Evolutionary conservation across 2,888 invertebrate species (phyloP).

Genomic region (Lithophane ornitopus): DNA sequence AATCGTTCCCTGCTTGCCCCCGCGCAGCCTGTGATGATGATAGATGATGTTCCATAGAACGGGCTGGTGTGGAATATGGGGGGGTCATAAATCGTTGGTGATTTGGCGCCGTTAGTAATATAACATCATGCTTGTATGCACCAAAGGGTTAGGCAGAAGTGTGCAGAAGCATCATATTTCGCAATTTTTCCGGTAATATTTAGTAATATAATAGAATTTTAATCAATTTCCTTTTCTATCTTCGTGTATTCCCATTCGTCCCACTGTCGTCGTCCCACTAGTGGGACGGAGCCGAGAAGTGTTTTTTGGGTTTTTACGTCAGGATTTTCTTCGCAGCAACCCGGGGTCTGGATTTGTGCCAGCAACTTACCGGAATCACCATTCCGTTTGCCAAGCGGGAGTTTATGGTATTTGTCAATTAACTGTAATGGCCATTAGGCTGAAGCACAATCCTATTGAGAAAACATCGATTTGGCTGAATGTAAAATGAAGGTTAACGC

Average conservation of each 20-base stretch:
- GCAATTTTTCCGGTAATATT: too few species aligned
- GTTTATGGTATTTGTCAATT: background rate
- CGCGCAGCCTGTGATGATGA: constrained; percentile 47
- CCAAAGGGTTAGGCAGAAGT: background rate
- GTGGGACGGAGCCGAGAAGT: too few species aligned
- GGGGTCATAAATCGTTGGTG: constrained; percentile 17
- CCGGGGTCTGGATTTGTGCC: too few species aligned
- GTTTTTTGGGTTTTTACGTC: background rate
- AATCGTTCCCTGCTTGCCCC: constrained; percentile 44
- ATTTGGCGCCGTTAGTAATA: background rate
- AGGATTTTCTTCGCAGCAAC: too few species aligned
- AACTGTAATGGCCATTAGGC: background rate
- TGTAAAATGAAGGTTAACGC: background rate
- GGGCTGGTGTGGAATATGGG: constrained; percentile 6
- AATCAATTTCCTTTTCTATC: too few species aligned
- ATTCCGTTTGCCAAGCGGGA: background rate
- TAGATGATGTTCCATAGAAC: constrained; percentile 33
- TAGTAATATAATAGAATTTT: too few species aligned
- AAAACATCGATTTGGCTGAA: background rate
- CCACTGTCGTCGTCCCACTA: too few species aligned
- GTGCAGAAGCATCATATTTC: background rate
- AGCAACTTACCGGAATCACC: background rate
- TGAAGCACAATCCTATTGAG: background rate
- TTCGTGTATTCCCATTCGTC: too few species aligned
- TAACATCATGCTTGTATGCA: background rate